Percentiles rank a stretch among this genome's conserved stretches.
phyloP scores from a whole-genome alignment of 2,113 vertebrate genomes.

The Enhydra lutris region DNA sequence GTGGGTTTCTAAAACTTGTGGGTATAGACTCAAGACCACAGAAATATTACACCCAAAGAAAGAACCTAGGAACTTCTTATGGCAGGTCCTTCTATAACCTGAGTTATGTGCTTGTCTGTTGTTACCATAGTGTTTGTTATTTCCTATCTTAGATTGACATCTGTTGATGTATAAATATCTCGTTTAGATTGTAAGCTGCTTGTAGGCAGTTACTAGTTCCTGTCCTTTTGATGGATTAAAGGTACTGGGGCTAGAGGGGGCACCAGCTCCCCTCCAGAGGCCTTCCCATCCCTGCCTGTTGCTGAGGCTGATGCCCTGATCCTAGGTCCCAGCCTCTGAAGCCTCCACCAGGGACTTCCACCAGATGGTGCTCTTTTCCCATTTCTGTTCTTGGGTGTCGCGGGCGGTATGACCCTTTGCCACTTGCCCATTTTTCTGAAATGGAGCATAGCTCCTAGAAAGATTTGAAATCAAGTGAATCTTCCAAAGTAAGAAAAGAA shows the following conservation, averaged over 20 bases:
- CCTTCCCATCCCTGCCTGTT: background rate
- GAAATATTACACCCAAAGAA: background rate
- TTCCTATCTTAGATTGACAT: background rate
- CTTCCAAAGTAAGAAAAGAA: conserved; percentile 32
- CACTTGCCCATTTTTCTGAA: background rate
- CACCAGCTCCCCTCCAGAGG: background rate
- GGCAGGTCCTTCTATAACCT: background rate
- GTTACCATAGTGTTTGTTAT: background rate
- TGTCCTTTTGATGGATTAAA: background rate
- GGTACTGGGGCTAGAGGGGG: background rate
- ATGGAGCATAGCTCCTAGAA: background rate
- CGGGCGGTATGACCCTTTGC: background rate
- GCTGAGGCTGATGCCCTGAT: background rate
- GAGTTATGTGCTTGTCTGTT: background rate
- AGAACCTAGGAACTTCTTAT: background rate
- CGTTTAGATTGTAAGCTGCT: conserved; percentile 39
- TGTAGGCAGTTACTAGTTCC: conserved; percentile 12
- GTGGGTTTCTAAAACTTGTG: background rate
- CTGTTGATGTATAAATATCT: background rate
- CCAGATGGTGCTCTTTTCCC: conserved; percentile 65
- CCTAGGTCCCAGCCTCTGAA: conserved; percentile 19
- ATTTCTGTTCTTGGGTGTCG: conserved; percentile 26
- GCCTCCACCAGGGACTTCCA: conserved; percentile 47
- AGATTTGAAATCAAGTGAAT: background rate
- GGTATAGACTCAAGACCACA: background rate